Conservation (phyloP, 2,797 vertebrate species). For the Novumbra hubbsi region DNA sequence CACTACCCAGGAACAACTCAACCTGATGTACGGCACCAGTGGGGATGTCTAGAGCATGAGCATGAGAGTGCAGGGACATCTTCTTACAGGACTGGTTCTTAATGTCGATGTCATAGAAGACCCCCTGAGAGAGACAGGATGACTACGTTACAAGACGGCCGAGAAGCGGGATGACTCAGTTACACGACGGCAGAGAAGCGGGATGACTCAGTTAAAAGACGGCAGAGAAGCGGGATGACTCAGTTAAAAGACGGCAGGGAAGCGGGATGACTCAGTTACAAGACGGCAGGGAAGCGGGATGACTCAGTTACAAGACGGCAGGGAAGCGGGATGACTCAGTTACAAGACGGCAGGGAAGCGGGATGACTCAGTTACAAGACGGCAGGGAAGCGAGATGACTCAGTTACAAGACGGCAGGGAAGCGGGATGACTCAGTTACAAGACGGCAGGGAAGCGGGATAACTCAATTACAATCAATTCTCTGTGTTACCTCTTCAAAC, state of each 20-base stretch:
- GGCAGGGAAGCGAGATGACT: background rate
- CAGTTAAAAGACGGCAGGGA: no score
- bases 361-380: no score
- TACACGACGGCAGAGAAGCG: background rate
- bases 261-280: background rate
- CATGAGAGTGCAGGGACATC: slow-evolving; percentile 58
- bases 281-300: no score
- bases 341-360: no score
- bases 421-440: no score
- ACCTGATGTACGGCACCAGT: slow-evolving; percentile 46
- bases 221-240: no score
- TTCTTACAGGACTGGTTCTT: slow-evolving; percentile 77
- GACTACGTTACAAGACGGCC: background rate
- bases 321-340: background rate
- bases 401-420: background rate
- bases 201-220: background rate
- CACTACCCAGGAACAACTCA: slow-evolving; percentile 48
- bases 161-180: background rate
- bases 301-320: no score
- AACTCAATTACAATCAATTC: background rate
- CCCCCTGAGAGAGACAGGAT: slow-evolving; percentile 47
- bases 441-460: background rate
- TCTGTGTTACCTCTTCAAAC: slow-evolving; percentile 68
- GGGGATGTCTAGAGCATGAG: slow-evolving; percentile 70
- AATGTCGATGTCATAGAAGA: slow-evolving; percentile 74